Percentiles rank a stretch among this genome's conserved stretches.
Evolutionary conservation across 2,113 vertebrate species (phyloP).

Genomic region (Fulmarus glacialis): DNA sequence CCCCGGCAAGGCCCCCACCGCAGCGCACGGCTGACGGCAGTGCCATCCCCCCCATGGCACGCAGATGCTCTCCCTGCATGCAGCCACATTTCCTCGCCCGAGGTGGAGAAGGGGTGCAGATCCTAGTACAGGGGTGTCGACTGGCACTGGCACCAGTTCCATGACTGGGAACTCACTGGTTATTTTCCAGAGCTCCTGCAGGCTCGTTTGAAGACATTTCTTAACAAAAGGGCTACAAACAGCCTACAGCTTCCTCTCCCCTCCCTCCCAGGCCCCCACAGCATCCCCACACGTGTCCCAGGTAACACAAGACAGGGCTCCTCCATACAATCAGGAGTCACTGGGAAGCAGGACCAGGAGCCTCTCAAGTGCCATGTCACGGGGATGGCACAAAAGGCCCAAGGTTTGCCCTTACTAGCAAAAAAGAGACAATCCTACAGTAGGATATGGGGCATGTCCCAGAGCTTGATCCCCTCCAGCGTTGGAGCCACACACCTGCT

Average conservation of each 20-base stretch:
- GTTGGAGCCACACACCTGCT: background rate
- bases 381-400: background rate
- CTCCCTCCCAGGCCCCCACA: background rate
- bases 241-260: background rate
- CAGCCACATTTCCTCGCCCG: background rate
- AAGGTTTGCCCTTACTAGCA: background rate
- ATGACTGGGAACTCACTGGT: background rate
- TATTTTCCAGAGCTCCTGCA: background rate
- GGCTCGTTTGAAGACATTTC: background rate
- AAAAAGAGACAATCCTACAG: background rate
- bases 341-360: background rate
- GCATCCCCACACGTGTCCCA: background rate
- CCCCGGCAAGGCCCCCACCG: rapidly evolving
- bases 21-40: rapidly evolving
- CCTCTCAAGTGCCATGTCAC: background rate
- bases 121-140: background rate
- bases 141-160: background rate
- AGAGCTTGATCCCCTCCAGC: background rate
- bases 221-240: background rate
- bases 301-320: background rate
- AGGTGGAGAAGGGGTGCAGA: background rate
- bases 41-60: rapidly evolving
- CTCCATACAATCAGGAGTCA: background rate
- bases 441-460: background rate
- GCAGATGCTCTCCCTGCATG: background rate